Base-by-base conservation (phyloP, 2,888 invertebrate species). In the Heteropelma amictum region DNA sequence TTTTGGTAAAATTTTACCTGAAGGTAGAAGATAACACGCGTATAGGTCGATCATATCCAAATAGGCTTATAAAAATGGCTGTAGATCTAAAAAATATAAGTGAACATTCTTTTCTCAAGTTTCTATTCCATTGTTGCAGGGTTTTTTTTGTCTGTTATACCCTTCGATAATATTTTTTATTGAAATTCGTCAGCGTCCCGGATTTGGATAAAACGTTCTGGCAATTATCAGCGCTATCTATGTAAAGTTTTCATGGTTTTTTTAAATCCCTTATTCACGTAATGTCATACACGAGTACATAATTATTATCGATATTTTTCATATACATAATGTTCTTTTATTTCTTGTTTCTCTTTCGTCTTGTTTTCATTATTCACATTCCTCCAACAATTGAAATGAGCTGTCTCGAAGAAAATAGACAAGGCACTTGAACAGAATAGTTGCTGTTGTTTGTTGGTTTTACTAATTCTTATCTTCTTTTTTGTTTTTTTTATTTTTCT, bases 331-430 rank as follows among this genome's bases (percentile, higher is more conserved):
- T 68, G 77, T 75, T 75, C 65, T 74, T 73, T 76, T 75, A 78
- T 60, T 80, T 65, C 61, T 80, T 77, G 77, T 45, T 12, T 45
- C 47, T 17, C 51, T 49, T 69, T 61, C 14, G 42, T 53, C n/a
- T 63, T 26, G 23, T 45, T 30, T 6, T 73, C 67, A 85, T 81
- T 87, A 88, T 87, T 87, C 87, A 87, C 87, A 88, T 87, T 87
- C 87, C 86, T 87, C 86, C 86, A 88, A 87, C 87, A 87, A 87
- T 87, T 86, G 85, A 87, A 87, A 88, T 88, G 87, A 88, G 87
- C 87, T 87, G 85, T 87, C 86, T 84, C 79, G 86, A 87, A 88
- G 87, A 87, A 88, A 87, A 86, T 87, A 86, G 87, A 88, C 88
- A 87, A 87, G 88, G 88, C 88, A 88, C 87, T 88, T 87, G 85